Conservation (phyloP, 2,113 vertebrate species). For the Anser brachyrhynchus region DNA sequence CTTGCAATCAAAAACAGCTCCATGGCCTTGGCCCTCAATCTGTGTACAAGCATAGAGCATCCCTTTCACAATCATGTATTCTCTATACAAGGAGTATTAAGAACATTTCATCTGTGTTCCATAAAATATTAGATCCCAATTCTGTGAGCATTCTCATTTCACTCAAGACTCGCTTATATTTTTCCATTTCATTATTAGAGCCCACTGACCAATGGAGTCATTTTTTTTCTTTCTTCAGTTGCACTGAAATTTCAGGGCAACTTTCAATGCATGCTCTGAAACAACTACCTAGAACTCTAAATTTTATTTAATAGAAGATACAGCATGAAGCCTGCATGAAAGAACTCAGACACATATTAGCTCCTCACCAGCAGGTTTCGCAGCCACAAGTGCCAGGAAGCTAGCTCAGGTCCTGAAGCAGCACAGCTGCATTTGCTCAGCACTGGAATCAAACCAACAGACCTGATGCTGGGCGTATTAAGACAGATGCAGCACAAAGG, state of each 20-base stretch:
- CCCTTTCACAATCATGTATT: neutral
- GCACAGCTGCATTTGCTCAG: neutral
- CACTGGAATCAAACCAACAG: neutral
- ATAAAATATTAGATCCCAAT: neutral
- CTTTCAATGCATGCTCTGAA: neutral
- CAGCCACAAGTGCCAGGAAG: neutral
- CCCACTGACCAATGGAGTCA: neutral
- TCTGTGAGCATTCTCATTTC: neutral
- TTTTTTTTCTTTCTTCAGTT: neutral
- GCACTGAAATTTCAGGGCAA: neutral
- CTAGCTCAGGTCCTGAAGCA: neutral
- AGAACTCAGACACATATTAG: neutral
- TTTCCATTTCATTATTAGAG: neutral
- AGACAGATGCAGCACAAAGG: neutral
- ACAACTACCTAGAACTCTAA: neutral
- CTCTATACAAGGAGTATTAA: neutral
- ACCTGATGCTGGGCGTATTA: fast-evolving
- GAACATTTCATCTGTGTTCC: neutral
- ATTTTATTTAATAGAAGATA: neutral
- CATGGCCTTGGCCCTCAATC: slow-evolving; percentile 98
- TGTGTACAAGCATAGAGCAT: slow-evolving; percentile 62
- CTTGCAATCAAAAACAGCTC: slow-evolving; percentile 98
- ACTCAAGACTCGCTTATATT: neutral
- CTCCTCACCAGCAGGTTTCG: neutral
- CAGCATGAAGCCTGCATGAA: neutral